These are phyloP conservation scores for Pygoscelis antarcticus DNA, from an alignment of 2,113 vertebrate genomes.

Conservation along the genomic window DNA sequence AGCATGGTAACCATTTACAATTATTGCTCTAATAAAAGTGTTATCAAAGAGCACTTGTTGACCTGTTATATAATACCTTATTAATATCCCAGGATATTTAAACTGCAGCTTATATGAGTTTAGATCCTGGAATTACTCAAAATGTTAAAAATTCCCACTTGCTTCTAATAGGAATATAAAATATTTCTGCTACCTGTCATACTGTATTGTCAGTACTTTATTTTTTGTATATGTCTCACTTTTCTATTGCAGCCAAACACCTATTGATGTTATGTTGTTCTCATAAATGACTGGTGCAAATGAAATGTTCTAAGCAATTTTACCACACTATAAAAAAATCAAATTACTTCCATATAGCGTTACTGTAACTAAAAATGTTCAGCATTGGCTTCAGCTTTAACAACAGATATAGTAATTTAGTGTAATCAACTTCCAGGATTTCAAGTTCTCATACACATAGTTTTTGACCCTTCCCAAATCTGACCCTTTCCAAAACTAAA, in stretches of 20 bases:
- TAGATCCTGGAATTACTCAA: constrained; percentile 67
- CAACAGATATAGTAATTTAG: constrained; percentile 23
- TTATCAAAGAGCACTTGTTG: constrained; percentile 81
- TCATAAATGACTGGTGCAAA: constrained; percentile 28
- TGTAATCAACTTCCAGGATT: constrained; percentile 60
- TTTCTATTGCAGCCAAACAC: constrained; percentile 47
- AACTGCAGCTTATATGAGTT: constrained; percentile 61
- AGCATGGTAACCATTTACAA: constrained; percentile 80
- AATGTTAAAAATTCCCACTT: constrained; percentile 45
- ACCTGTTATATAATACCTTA: constrained; percentile 70
- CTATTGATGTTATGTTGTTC: neutral
- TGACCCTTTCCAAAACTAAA: constrained; percentile 54
- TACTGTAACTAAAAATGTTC: constrained; percentile 51
- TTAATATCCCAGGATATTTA: constrained; percentile 72
- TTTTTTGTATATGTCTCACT: neutral
- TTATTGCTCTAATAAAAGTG: constrained; percentile 86
- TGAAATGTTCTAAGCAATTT: constrained; percentile 28
- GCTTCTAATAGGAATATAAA: constrained; percentile 56
- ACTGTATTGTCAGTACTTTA: constrained; percentile 29
- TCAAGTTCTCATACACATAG: constrained; percentile 61
- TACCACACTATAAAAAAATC: constrained; percentile 46
- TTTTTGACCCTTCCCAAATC: constrained; percentile 69
- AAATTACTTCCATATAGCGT: constrained; percentile 46
- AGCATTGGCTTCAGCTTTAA: constrained; percentile 56
- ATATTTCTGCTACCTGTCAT: constrained; percentile 44